These are phyloP conservation scores for Hylyphantes graminicola DNA, from an alignment of 1,140 invertebrate genomes.

Conservation along the genomic window DNA sequence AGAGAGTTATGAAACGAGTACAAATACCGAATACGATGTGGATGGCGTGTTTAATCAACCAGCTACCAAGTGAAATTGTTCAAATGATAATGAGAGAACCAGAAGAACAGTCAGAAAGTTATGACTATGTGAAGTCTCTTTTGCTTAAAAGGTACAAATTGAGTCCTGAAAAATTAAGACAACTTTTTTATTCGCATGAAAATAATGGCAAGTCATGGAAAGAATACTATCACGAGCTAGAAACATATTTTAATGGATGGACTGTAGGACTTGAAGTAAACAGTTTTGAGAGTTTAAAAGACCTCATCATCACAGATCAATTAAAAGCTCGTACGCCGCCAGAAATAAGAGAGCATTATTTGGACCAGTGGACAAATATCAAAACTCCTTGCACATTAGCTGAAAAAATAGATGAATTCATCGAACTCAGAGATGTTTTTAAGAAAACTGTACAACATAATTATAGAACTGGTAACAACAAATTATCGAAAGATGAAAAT, in stretches of 20 bases:
- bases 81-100: conserved; percentile 2
- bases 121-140: too few species aligned
- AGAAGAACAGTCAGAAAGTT: background rate
- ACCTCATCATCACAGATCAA: conserved; percentile 3
- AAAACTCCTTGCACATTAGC: too few species aligned
- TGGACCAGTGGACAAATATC: too few species aligned
- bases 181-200: background rate
- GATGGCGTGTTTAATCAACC: background rate
- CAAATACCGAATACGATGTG: background rate
- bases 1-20: background rate
- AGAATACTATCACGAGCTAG: background rate
- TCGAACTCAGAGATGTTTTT: too few species aligned
- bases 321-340: background rate
- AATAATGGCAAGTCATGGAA: background rate
- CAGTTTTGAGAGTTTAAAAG: background rate
- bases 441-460: too few species aligned
- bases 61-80: background rate
- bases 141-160: background rate
- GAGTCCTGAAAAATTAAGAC: conserved; percentile 12
- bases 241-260: background rate
- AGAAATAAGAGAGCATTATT: background rate
- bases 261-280: background rate
- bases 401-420: too few species aligned
- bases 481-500: too few species aligned
- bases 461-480: too few species aligned